Evolutionary conservation across 2,888 invertebrate genomes (phyloP), one percentile per base, ranked within the genome.

Genomic region (Sphaerophoria taeniata): DNA sequence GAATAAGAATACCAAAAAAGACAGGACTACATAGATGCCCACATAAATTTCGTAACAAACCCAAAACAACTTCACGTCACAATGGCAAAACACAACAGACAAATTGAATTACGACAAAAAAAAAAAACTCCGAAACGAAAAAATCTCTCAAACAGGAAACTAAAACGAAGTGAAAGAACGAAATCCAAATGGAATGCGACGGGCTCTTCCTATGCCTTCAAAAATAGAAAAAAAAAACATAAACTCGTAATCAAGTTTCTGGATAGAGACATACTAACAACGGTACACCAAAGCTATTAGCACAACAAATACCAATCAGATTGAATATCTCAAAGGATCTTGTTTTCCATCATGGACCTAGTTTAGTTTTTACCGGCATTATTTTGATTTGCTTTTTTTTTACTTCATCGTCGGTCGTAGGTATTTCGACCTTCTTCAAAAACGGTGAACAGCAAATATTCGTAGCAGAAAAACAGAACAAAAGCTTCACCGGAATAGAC

Each of bases 281-380:
- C 43, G 43, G 58, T 16, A 39, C 61, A 76, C 80, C 80, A 69
- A 53, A 65, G 61, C 81, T 81, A 85, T 85, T 85, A 85, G 85
- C 81, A 85, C 85, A 85, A 85, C 85, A 85, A 85, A 85, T 73
- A 85, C 85, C 85, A 85, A 85, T 85, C 85, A 81, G 76, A 80
- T 81, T 76, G 69, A 58, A 81, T 77, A 85, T 85, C 85, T 69
- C 81, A 58, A 65, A 63, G 76, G 81, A 85, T 81, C 81, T 69
- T 67, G 75, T 84, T 72, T 69, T 58, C 69, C 61, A 24, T 24
- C 24, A 53, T 53, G 53, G 53, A 31, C 24, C 47, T 31, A 43
- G 34, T 39, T 70, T 24, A 24, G 24, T 24, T 24, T 24, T 51
- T 56, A 55, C 43, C 45, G 56, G 33, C 24, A n/a, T 31, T 39